Percentiles rank a stretch among this genome's conserved stretches.
phyloP scores from a whole-genome alignment of 2,888 invertebrate species.

The Caprella mutica region DNA sequence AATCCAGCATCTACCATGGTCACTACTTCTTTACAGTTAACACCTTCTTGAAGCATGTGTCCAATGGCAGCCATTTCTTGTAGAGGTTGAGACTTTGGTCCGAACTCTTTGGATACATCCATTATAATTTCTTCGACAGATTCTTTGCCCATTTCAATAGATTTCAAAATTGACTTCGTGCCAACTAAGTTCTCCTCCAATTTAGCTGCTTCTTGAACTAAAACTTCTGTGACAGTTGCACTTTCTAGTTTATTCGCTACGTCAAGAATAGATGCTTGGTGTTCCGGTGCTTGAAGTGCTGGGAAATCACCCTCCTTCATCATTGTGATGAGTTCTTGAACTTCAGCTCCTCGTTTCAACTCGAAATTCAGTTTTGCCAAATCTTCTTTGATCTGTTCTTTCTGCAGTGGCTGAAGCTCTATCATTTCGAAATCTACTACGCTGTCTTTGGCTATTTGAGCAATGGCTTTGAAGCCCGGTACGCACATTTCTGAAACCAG shows the following conservation, averaged over 20 bases:
- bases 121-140: slow-evolving; percentile 29
- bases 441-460: slow-evolving; percentile 25
- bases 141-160: slow-evolving; percentile 25
- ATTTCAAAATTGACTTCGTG: slow-evolving; percentile 19
- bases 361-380: slow-evolving; percentile 27
- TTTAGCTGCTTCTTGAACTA: slow-evolving; percentile 27
- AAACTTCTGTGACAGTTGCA: slow-evolving; percentile 27
- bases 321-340: slow-evolving; percentile 33
- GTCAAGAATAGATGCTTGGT: slow-evolving; percentile 24
- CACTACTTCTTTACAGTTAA: slow-evolving; percentile 28
- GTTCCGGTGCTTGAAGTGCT: slow-evolving; percentile 17
- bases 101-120: slow-evolving; percentile 31
- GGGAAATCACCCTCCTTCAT: slow-evolving; percentile 30
- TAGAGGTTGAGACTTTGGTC: slow-evolving; percentile 26
- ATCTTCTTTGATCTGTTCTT: slow-evolving; percentile 19
- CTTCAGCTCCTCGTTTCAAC: slow-evolving; percentile 29
- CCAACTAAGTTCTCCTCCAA: slow-evolving; percentile 20
- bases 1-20: slow-evolving; percentile 26
- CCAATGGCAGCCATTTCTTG: slow-evolving; percentile 31
- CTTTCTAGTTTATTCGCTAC: slow-evolving; percentile 22
- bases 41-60: slow-evolving; percentile 29
- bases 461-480: slow-evolving; percentile 31
- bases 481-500: slow-evolving; percentile 32
- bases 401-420: slow-evolving; percentile 21
- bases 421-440: slow-evolving; percentile 28